Base-by-base conservation (phyloP, 2,113 vertebrate species). In the Alectura lathami region DNA sequence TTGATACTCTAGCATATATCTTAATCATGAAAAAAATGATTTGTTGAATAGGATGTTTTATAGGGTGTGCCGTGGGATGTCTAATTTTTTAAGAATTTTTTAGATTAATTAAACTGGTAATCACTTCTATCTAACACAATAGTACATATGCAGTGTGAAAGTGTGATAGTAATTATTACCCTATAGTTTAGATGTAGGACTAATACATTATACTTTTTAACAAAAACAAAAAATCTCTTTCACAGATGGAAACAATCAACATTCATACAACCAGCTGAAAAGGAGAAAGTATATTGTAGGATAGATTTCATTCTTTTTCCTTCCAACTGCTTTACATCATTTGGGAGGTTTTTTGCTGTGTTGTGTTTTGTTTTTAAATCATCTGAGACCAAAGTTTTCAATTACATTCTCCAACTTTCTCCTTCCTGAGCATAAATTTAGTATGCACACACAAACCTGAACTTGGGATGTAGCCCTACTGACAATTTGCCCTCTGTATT, bases 401-500 rank as follows among this genome's bases (percentile, higher is more conserved):
- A 26, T 57, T 62, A 56, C 3, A 2, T 9, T 74, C 64, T 69
- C 14, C 23, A 74, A 6, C 18, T 74, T 93, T 67, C 50, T 64
- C 83, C 63, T 94, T 85, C 40, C n/a, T n/a, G 32, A 84, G 20
- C 23, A 76, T 4, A 86, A 68, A 47, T 10, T 26, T 2, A 24
- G 26, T 63, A 72, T 74, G 48, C n/a, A 83, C 59, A 84, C 6
- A 45, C 60, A 95, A 67, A 68, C 54, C 73, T 92, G 54, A 83
- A 47, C 22, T 7, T 40, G 34, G 51, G 38, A 70, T 24, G 32
- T 94, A 90, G 53, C 43, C 12, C 64, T 86, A 95, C 73, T 40
- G 73, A 96, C 94, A 97, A 95, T 48, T 47, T 92, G 34, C 83
- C 60, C 74, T 78, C 87, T 94, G n/a, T n/a, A n/a, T n/a, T n/a